A percentile compares a stretch with the other conserved stretches of the same genome.
Conservation (phyloP, 1,140 invertebrate species). For the Stegodyphus mimosarum region DNA sequence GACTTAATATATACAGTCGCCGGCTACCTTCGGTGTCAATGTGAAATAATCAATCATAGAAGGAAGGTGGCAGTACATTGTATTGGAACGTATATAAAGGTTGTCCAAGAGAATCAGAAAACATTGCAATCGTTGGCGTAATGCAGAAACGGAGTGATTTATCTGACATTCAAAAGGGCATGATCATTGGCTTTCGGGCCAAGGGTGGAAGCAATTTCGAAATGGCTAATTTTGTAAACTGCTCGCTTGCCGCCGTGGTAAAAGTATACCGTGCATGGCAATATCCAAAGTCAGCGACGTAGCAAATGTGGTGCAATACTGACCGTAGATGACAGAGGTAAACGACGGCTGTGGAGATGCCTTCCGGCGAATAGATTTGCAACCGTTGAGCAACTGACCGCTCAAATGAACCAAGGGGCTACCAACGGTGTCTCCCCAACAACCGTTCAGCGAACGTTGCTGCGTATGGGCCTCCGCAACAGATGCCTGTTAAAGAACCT, state of each 20-base stretch:
- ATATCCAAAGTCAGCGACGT: background rate
- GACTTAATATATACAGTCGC: too few relatives aligned
- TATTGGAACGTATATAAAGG: too few relatives aligned
- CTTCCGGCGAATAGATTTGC: background rate
- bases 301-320: background rate
- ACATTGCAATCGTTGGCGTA: too few relatives aligned
- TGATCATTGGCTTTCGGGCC: background rate
- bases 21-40: too few relatives aligned
- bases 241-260: background rate
- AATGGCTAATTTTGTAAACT: background rate
- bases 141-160: too few relatives aligned
- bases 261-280: background rate
- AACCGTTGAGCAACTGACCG: background rate
- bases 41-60: too few relatives aligned
- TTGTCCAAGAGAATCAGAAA: too few relatives aligned
- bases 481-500: background rate
- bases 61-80: too few relatives aligned
- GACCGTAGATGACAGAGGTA: background rate
- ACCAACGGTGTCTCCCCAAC: background rate
- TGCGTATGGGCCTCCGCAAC: background rate
- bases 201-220: background rate
- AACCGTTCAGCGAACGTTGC: background rate
- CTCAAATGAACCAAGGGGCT: background rate
- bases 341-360: background rate
- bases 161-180: background rate